Percentiles rank a stretch among this genome's conserved stretches.
These are phyloP conservation scores for Syrphus vitripennis DNA, from an alignment of 2,888 invertebrate genomes.

Conservation along the genomic window DNA sequence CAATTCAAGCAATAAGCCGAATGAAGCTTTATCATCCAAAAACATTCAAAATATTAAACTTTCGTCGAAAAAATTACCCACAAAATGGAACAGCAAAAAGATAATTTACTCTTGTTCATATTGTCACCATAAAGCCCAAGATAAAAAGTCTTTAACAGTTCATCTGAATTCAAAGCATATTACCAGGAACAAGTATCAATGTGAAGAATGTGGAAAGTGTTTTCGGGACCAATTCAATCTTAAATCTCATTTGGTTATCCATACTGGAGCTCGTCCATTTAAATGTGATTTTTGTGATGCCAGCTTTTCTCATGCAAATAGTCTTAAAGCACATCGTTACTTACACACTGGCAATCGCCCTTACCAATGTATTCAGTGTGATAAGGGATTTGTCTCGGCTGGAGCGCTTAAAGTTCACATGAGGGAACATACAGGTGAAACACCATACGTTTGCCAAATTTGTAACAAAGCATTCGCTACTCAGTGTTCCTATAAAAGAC, in stretches of 20 bases:
- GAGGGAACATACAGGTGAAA: slow-evolving; percentile 39
- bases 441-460: slow-evolving; percentile 37
- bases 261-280: not conserved
- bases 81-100: not conserved
- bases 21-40: not conserved
- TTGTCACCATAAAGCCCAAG: not conserved
- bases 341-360: not conserved
- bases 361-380: not conserved
- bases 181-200: not conserved
- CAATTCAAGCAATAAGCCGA: not conserved
- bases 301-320: not conserved
- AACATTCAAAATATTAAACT: not conserved
- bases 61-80: not conserved
- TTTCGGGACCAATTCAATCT: not conserved
- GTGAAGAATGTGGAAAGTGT: slow-evolving; percentile 13
- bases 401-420: not conserved
- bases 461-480: slow-evolving; percentile 42
- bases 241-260: not conserved
- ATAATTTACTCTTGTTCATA: not conserved
- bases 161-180: not conserved
- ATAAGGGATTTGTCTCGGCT: not conserved
- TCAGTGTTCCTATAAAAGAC: slow-evolving; percentile 38
- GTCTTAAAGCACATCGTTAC: not conserved
- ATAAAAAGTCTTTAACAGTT: not conserved
- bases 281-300: slow-evolving; percentile 3